These are phyloP conservation scores for Bacillus rossius DNA, from an alignment of 1,140 invertebrate genomes.

Conservation along the genomic window DNA sequence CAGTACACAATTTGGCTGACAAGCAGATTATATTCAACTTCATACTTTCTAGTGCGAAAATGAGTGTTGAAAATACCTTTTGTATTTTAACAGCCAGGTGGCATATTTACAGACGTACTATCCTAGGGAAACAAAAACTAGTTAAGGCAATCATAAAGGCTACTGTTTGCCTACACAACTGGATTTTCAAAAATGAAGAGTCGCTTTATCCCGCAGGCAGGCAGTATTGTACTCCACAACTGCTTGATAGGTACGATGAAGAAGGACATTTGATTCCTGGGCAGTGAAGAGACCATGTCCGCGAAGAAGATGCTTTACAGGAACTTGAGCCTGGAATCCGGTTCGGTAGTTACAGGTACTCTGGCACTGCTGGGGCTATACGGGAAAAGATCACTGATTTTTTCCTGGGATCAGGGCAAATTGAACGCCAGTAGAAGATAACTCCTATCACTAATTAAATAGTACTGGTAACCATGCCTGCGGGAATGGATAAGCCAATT, in stretches of 20 bases:
- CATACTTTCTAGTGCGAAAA: conserved; percentile 28
- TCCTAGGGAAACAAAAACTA: conserved; percentile 22
- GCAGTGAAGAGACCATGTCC: background rate
- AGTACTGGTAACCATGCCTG: too few relatives aligned
- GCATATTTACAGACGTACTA: conserved; percentile 30
- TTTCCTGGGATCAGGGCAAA: too few relatives aligned
- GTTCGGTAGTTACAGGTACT: too few relatives aligned
- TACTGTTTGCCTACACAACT: conserved; percentile 35
- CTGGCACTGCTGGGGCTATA: too few relatives aligned
- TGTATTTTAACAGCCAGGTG: conserved; percentile 41
- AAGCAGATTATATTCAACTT: conserved; percentile 18
- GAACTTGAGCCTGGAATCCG: too few relatives aligned
- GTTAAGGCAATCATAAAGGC: conserved; percentile 25
- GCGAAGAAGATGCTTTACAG: background rate
- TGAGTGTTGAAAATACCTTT: conserved; percentile 47
- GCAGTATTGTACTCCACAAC: conserved; percentile 17
- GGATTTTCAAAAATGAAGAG: background rate
- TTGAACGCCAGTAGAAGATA: too few relatives aligned
- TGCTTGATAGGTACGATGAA: conserved; percentile 16
- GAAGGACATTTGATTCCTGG: background rate
- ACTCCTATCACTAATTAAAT: too few relatives aligned
- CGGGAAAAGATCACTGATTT: too few relatives aligned
- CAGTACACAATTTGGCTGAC: conserved; percentile 1
- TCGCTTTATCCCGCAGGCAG: background rate
- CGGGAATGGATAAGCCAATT: too few relatives aligned